Conservation (phyloP, 1,140 invertebrate species). For the Metaphire vulgaris region DNA sequence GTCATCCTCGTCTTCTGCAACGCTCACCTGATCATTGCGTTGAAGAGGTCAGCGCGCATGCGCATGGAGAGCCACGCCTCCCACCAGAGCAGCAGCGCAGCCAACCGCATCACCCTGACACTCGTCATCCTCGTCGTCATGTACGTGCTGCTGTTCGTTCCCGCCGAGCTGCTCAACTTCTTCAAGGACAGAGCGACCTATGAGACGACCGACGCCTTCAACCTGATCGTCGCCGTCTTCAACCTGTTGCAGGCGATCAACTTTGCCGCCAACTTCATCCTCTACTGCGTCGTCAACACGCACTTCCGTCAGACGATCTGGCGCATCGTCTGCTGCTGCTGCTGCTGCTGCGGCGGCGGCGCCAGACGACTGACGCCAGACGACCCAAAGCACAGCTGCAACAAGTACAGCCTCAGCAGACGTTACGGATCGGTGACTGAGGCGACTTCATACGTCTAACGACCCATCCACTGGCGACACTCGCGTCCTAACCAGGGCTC, state of each 20-base stretch:
- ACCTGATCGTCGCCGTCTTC: conserved; percentile 37
- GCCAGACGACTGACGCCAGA: no score
- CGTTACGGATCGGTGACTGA: no score
- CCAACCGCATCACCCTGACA: not conserved
- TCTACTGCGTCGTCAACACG: conserved; percentile 48
- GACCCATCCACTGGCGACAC: no score
- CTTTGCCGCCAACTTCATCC: conserved; percentile 45
- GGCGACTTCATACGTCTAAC: no score
- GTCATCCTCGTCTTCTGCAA: conserved; percentile 44
- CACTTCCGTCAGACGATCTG: conserved; percentile 39
- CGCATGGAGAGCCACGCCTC: no score
- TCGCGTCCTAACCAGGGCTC: no score
- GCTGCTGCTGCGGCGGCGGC: conserved; percentile 1
- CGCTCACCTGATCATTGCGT: conserved; percentile 39
- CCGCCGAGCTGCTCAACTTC: not conserved
- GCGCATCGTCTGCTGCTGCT: conserved; percentile 20
- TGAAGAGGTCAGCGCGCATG: conserved; percentile 21
- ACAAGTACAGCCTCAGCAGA: no score
- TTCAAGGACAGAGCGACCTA: not conserved
- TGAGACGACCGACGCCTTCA: conserved; percentile 15
- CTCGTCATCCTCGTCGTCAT: not conserved
- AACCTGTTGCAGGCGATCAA: conserved; percentile 48
- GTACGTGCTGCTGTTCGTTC: conserved; percentile 7
- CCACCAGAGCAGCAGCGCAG: not conserved
- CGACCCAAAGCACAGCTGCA: no score